Conservation (phyloP, 1,140 invertebrate species). For the Leptoteleia sp. region DNA sequence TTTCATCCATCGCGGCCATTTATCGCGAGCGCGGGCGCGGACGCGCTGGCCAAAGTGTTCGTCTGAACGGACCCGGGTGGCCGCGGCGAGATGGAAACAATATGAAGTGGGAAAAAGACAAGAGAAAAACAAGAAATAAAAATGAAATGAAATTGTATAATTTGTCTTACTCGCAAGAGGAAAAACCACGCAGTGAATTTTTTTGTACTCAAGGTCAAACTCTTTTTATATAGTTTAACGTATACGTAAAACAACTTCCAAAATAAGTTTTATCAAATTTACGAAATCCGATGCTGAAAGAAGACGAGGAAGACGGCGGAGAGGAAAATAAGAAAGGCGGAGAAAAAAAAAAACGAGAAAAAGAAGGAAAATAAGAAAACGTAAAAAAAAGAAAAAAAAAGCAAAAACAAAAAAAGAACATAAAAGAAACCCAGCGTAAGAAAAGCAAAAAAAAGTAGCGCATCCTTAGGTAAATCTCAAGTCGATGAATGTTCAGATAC, state of each 20-base stretch:
- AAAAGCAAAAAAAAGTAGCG: conserved; percentile 49
- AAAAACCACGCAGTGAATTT: conserved; percentile 54
- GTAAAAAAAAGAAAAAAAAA: too few species aligned
- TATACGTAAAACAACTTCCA: conserved; percentile 52
- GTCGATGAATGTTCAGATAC: conserved; percentile 67
- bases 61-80: conserved; percentile 82
- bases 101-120: conserved; percentile 7
- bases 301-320: too few species aligned
- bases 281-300: too few species aligned
- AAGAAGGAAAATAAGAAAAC: too few species aligned
- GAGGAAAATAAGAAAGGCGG: too few species aligned
- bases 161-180: conserved; percentile 56
- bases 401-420: conserved; percentile 20
- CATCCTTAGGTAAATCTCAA: conserved; percentile 67
- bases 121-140: conserved; percentile 2
- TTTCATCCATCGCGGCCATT: conserved; percentile 99
- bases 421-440: conserved; percentile 44
- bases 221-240: conserved; percentile 66
- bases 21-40: conserved; percentile 99
- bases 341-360: too few species aligned
- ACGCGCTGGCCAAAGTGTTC: conserved; percentile 99
- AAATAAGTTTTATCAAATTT: too few species aligned
- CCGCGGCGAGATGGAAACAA: neutral
- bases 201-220: conserved; percentile 60
- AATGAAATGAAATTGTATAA: conserved; percentile 48